phyloP scores from a whole-genome alignment of 2,888 invertebrate species.

The Mesorhabditis belari region DNA sequence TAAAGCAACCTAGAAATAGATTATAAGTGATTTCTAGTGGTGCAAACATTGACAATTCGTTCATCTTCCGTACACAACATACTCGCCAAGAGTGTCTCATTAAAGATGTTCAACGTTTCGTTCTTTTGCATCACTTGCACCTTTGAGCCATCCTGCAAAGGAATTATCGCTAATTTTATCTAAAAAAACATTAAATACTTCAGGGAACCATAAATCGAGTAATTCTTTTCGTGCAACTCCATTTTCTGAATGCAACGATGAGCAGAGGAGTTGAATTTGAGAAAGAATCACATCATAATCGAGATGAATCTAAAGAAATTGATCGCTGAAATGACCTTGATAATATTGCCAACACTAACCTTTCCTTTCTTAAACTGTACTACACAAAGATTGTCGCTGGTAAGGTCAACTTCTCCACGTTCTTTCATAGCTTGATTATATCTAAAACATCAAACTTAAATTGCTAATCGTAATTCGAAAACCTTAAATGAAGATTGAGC shows the following conservation, averaged over 20 bases:
- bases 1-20: neutral
- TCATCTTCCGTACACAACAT: neutral
- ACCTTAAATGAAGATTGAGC: too few relatives aligned
- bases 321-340: too few relatives aligned
- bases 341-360: too few relatives aligned
- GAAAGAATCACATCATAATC: neutral
- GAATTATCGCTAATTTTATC: neutral
- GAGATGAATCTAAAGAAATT: too few relatives aligned
- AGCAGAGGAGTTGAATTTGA: neutral
- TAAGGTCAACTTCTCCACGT: too few relatives aligned
- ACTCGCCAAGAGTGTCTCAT: neutral
- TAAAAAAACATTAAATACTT: neutral
- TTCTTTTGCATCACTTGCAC: neutral
- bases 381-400: too few relatives aligned
- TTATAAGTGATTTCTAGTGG: too few relatives aligned
- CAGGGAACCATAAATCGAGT: neutral
- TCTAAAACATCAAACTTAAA: too few relatives aligned
- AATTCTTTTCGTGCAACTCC: neutral
- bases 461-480: too few relatives aligned
- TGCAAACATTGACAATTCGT: neutral
- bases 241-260: neutral
- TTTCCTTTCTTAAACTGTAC: too few relatives aligned
- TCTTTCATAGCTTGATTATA: too few relatives aligned
- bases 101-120: neutral
- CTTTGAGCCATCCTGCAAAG: neutral